Evolutionary conservation across 2,888 invertebrate genomes (phyloP), one percentile per base, ranked within the genome.

Genomic region (Synergus gifuensis): DNA sequence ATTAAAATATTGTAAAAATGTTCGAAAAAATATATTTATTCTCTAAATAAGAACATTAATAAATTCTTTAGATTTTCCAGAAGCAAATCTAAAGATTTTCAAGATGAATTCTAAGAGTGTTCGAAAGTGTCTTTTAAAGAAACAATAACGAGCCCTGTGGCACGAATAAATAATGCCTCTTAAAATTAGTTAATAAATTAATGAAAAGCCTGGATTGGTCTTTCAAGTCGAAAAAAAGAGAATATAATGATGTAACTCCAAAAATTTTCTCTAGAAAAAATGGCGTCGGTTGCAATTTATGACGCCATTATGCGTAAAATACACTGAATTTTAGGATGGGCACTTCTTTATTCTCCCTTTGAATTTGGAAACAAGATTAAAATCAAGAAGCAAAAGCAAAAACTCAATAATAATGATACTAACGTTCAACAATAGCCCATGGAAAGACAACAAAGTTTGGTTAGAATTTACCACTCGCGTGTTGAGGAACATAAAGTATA

Each of bases 301-400:
- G 73, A 73, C 73, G 73, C 73, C 73, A 73, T 73, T 73, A 36
- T 73, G 49, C 4, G 73, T 36, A n/a, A 54, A 73, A 54, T 36
- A 54, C 28, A n/a, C 16, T 16, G 22, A 69, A 46, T 69, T 49
- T 28, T 5, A 0, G 1, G 16, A 49, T 46, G 8, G 28, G 22
- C 22, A 28, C 1, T 69, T 69, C 46, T 14, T 28, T 28, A 49
- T 16, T 36, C n/a, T 60, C 4, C 11, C 22, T 66, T 42, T 42
- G n/a, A 2, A 46, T 0, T 4, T 8, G 3, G 3, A 22, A 73
- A 11, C 11, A 60, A 60, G 12, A 22, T 11, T 28, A 11, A 36
- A 36, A n/a, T 54, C 14, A 49, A 28, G 5, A 22, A 49, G 28
- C 8, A 49, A 54, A 36, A 22, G 49, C 28, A 36, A 54, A 73